Evolutionary conservation across 2,888 invertebrate genomes (phyloP), one percentile per base, ranked within the genome.

Genomic region (Biston betularia): DNA sequence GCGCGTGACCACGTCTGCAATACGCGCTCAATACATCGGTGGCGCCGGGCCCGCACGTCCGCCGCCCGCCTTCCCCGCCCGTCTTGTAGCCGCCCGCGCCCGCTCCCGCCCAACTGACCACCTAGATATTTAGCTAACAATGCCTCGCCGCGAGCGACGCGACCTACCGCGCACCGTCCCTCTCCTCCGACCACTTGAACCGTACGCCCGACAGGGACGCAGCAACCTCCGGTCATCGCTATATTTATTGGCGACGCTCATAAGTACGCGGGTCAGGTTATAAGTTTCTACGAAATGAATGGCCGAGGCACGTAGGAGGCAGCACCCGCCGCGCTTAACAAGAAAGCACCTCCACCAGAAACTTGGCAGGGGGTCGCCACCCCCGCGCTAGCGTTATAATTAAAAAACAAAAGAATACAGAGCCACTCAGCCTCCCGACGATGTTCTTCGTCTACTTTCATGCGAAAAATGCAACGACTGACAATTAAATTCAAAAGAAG

Each of bases 171-270:
- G 77, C 85, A 78, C 87, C 85, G 79, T 89, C 89, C 89, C 82
- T 80, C 85, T 90, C 88, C 78, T 75, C 72, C 84, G 68, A 60
- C 70, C 71, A 73, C 63, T 38, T 60, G 63, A 59, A 74, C 73
- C 81, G 66, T 73, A 70, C 72, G 81, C 75, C 79, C 78, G 89
- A 92, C 86, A 86, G 81, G 88, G 90, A 92, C 79, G 80, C 83
- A 77, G 80, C 79, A 80, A 86, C 87, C 90, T 89, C 88, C 90
- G 92, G 92, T 92, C 93, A 93, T 92, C 88, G 91, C 92, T 92
- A 91, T 93, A 93, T 93, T 93, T 93, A 93, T 93, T 92, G 92
- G 92, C 90, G 93, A 93, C 93, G 91, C 92, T 93, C 93, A 93
- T 93, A 92, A 93, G 93, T 92, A 93, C 93, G 92, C 92, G 88